Evolutionary conservation across 2,888 invertebrate genomes (phyloP), one percentile per base, ranked within the genome.

Genomic region (Stenodera caucasica): DNA sequence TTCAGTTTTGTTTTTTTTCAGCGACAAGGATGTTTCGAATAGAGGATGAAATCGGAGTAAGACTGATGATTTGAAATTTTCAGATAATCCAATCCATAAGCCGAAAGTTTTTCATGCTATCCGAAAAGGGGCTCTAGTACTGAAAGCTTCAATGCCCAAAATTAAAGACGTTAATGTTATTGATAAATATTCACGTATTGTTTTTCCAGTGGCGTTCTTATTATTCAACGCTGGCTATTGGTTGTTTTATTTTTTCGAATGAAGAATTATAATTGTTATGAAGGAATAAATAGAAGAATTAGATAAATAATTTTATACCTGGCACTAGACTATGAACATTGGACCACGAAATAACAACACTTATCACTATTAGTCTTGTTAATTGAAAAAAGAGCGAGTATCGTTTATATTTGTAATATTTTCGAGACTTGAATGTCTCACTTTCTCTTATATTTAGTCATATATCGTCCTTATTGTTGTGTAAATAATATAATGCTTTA

Each of bases 161-260:
- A 96, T 98, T 70, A 91, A 96, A 74, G 97, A 98, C 81, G 97
- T 98, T 63, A 98, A 98, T 81, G 90, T 97, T 70, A 98, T 98
- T 76, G 98, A 98, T 82, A 97, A 97, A 75, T 97, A 97, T 81
- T 97, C 97, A 33, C 86, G 98, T 71, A 90, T 98, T 74, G 86
- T 97, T 66, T 98, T 98, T 80, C 98, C 98, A 0, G 90, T 98
- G 66, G 91, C 96, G 72, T 98, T 98, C 81, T 87, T 97, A 75
- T 83, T 96, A 69, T 98, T 98, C 83, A 98, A 98, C 80, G 89
- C 92, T 40, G 89, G 93, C 71, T 98, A 98, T 81, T 98, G 97
- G 97, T 88, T 91, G 72, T 97, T 96, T 82, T 96, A 96, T 79
- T 88, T 92, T 73, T 84, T 90, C 70, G 88, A 89, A 82, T 88